phyloP scores from a whole-genome alignment of 2,888 invertebrate species.

The Heliconius sara region DNA sequence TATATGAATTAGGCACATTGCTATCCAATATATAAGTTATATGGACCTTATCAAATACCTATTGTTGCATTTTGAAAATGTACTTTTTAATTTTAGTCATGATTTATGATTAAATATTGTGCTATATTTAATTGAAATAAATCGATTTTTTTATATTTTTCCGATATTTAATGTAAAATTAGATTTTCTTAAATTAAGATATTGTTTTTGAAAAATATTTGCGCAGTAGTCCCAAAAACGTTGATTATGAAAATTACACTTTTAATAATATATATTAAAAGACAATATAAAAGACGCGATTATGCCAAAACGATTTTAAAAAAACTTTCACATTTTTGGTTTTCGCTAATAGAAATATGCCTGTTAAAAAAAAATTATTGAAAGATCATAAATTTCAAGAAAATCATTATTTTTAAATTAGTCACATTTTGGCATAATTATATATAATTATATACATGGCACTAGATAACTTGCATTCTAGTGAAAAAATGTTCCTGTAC shows the following conservation, averaged over 20 bases:
- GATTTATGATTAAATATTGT: no score
- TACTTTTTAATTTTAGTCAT: no score
- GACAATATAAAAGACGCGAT: constrained; percentile 4
- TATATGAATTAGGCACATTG: no score
- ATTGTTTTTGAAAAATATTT: background rate
- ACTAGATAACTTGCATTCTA: constrained; percentile 13
- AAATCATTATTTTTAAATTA: background rate
- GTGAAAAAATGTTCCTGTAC: no score
- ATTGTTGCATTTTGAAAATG: no score
- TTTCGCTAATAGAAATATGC: background rate
- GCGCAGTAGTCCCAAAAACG: constrained; percentile 34
- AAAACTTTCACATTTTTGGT: background rate
- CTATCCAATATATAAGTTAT: background rate
- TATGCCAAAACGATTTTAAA: constrained; percentile 12
- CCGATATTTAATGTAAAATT: background rate
- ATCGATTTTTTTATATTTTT: background rate
- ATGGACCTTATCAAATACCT: background rate
- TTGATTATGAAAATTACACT: constrained; percentile 13
- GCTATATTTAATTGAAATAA: background rate
- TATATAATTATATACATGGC: constrained; percentile 16
- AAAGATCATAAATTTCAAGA: background rate
- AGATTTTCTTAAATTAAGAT: background rate
- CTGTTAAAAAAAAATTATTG: background rate
- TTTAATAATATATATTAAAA: constrained; percentile 2
- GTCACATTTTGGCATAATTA: constrained; percentile 10